Base-by-base conservation (phyloP, 2,113 vertebrate genomes). In the Mormyrus iriodes region DNA sequence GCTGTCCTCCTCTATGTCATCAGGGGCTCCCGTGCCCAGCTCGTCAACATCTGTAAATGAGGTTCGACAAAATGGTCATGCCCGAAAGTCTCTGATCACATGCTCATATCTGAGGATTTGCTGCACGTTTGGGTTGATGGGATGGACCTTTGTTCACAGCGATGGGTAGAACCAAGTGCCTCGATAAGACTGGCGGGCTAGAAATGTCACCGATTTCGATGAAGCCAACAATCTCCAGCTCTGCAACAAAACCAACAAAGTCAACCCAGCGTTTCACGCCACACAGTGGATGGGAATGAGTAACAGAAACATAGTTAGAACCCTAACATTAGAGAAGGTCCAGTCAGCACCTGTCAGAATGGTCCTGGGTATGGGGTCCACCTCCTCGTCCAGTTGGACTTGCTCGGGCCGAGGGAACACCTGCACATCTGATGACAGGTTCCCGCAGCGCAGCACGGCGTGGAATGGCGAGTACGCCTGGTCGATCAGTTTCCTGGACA, bases 151-250 rank as follows among this genome's bases (percentile, higher is more conserved):
- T 99, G 93, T 97, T 99, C 48, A 99, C 97, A 88, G 98, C 97
- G 90, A 99, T 98, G 58, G 98, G 98, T 79, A 99, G 93, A 0
- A 99, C 98, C 94, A 99, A 93, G 94, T 99, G 98, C 91, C 98
- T 97, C 88, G 98, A 99, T 89, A 98, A 93, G 89, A 99, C 98
- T 6, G 98, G 98, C 65, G 98, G 98, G 88, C 98, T 99, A 90
- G 98, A 97, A 91, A 99, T 99, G 92, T 99, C 98, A 58, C 96
- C 97, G 90, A 99, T 99, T 93, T 99, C 98, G 93, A 99, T 97
- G 93, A 99, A 99, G 0, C 98, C 98, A 92, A 99, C 95, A 82
- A 99, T 97, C 94, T 99, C 98, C 92, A 99, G 94, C 92, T 99
- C 98, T 99, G 94, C 61, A 92, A 92, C 93, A 88, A 91, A 53